These are phyloP conservation scores for Drosophila neonasuta DNA, from an alignment of 2,888 invertebrate species.

Conservation along the genomic window DNA sequence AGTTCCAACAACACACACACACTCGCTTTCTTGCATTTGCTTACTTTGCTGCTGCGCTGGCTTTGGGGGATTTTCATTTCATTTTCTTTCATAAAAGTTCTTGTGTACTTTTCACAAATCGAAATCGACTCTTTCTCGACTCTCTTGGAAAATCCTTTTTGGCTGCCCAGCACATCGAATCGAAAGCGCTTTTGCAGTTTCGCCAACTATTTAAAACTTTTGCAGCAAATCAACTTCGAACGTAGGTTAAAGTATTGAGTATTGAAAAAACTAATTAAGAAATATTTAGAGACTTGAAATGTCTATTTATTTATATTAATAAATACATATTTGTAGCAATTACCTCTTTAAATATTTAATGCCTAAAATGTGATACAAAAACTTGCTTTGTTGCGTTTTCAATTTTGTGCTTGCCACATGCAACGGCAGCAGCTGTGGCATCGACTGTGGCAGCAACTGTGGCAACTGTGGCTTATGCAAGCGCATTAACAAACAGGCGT, in stretches of 20 bases:
- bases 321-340: neutral
- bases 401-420: constrained; percentile 63
- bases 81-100: constrained; percentile 69
- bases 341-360: neutral
- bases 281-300: neutral
- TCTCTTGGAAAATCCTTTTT: constrained; percentile 53
- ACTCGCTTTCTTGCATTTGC: constrained; percentile 35
- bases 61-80: constrained; percentile 68
- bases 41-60: constrained; percentile 34
- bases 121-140: constrained; percentile 56
- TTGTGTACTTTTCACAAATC: constrained; percentile 71
- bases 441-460: constrained; percentile 26
- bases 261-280: constrained; percentile 5
- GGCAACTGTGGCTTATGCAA: constrained; percentile 64
- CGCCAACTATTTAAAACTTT: constrained; percentile 67
- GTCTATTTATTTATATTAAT: neutral
- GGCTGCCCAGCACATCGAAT: constrained; percentile 46
- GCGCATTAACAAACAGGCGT: constrained; percentile 68
- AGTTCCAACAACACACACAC: constrained; percentile 28
- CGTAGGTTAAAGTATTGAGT: neutral
- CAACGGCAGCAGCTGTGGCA: constrained; percentile 30
- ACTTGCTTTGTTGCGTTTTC: constrained; percentile 61
- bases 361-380: constrained; percentile 51
- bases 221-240: constrained; percentile 36
- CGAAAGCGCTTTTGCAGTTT: constrained; percentile 57